Evolutionary conservation across 2,113 vertebrate genomes (phyloP).

Genomic region (Muntiacus reevesi): DNA sequence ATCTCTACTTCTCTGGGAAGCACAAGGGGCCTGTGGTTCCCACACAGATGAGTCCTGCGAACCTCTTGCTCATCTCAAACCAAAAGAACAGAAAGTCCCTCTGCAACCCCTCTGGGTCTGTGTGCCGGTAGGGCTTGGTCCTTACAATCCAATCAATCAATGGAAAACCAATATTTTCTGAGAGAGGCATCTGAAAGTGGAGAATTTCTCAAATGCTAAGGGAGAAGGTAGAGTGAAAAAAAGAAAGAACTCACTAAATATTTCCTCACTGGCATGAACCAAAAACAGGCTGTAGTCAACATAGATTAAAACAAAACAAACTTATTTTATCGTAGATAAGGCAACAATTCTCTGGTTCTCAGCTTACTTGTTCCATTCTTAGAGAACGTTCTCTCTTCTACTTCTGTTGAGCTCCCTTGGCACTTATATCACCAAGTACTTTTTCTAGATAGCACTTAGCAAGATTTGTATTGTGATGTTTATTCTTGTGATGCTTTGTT

Average conservation of each 20-base stretch:
- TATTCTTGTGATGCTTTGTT: neutral
- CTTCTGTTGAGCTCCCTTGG: neutral
- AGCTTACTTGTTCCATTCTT: neutral
- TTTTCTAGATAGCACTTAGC: neutral
- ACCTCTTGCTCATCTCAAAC: neutral
- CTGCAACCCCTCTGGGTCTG: neutral
- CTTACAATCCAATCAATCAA: neutral
- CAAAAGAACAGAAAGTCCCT: neutral
- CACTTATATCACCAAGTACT: neutral
- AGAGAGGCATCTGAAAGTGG: neutral
- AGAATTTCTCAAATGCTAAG: neutral
- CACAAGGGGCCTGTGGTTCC: neutral
- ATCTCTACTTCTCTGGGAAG: neutral
- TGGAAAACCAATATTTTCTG: neutral
- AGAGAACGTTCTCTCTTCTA: neutral
- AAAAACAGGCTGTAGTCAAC: conserved; percentile 1
- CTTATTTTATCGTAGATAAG: neutral
- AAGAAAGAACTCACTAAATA: neutral
- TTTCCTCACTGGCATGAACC: conserved; percentile 21
- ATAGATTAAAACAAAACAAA: neutral
- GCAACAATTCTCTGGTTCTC: neutral
- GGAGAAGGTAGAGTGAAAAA: neutral
- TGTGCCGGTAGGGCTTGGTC: neutral
- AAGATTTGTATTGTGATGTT: neutral
- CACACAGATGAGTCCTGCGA: fast-evolving